Percentiles rank a stretch among this genome's conserved stretches.
Conservation (phyloP, 2,888 invertebrate genomes). For the Apeira syringaria region DNA sequence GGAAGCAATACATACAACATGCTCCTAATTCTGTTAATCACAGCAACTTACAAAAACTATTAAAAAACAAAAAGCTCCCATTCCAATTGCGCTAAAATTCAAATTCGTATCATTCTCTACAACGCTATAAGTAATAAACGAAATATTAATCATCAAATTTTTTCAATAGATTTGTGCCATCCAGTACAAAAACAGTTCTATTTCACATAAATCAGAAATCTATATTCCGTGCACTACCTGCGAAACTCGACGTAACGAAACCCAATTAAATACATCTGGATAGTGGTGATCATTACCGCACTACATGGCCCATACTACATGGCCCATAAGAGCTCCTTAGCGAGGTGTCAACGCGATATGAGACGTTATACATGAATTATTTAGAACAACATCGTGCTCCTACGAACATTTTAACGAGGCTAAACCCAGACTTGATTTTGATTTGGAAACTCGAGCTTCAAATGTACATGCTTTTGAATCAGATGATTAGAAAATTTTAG, state of each 20-base stretch:
- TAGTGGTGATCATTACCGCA: conserved; percentile 70
- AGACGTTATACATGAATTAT: conserved; percentile 43
- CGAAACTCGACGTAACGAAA: conserved; percentile 63
- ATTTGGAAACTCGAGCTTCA: too few relatives aligned
- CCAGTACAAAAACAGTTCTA: conserved; percentile 18
- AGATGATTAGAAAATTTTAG: too few relatives aligned
- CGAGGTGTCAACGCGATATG: conserved; percentile 45
- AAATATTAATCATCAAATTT: too few relatives aligned
- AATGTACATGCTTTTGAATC: too few relatives aligned
- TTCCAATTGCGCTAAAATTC: too few relatives aligned
- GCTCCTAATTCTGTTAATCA: too few relatives aligned
- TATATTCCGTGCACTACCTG: conserved; percentile 69
- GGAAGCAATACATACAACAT: too few relatives aligned
- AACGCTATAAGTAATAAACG: too few relatives aligned
- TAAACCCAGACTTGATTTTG: conserved; percentile 15
- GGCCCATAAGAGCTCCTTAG: conserved; percentile 62
- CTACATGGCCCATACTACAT: conserved; percentile 56
- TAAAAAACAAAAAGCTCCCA: too few relatives aligned
- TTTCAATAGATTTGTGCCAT: too few relatives aligned
- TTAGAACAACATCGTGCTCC: conserved; percentile 36
- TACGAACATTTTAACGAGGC: conserved; percentile 37
- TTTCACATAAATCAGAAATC: conserved; percentile 64
- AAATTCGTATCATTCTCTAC: too few relatives aligned
- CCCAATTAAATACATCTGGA: conserved; percentile 82
- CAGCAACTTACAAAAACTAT: too few relatives aligned